A percentile compares a stretch with the other conserved stretches of the same genome.
phyloP scores from a whole-genome alignment of 2,113 vertebrate genomes.

The Syngnathoides biaculeatus region DNA sequence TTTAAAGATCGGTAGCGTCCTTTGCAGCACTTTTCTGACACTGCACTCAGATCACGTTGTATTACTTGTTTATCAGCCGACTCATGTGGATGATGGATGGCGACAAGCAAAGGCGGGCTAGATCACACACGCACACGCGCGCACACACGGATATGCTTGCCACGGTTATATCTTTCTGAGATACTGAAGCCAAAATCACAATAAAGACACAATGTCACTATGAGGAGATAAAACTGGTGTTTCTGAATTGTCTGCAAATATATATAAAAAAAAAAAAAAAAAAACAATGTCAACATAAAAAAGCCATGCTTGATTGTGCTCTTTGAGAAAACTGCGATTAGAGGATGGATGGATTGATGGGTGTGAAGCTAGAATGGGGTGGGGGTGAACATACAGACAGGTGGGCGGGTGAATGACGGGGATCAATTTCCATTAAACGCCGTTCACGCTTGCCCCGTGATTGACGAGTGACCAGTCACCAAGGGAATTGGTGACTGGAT shows the following conservation, averaged over 20 bases:
- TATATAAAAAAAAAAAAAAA: too few species aligned
- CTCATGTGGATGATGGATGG: slow-evolving; percentile 43
- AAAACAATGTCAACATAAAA: slow-evolving; percentile 23
- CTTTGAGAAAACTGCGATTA: neutral
- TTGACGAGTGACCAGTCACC: too few species aligned
- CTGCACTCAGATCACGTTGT: neutral
- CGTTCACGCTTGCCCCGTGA: too few species aligned
- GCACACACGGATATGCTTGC: slow-evolving; percentile 34
- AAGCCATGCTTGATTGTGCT: slow-evolving; percentile 6
- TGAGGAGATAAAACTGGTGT: slow-evolving; percentile 15
- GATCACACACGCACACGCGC: slow-evolving; percentile 3
- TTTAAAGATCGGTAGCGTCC: slow-evolving; percentile 47
- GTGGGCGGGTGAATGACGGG: neutral
- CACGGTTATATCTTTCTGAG: slow-evolving; percentile 23
- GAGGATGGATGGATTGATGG: neutral
- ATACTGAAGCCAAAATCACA: slow-evolving; percentile 20
- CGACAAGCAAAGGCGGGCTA: slow-evolving; percentile 25
- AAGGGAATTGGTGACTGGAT: neutral
- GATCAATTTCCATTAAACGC: too few species aligned
- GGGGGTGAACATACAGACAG: neutral
- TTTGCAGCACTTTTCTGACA: slow-evolving; percentile 24
- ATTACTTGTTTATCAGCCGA: slow-evolving; percentile 26
- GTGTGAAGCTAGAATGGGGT: neutral
- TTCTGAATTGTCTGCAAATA: slow-evolving; percentile 17
- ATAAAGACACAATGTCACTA: slow-evolving; percentile 10